Conservation (phyloP, 2,113 vertebrate genomes). For the Chionis minor region DNA sequence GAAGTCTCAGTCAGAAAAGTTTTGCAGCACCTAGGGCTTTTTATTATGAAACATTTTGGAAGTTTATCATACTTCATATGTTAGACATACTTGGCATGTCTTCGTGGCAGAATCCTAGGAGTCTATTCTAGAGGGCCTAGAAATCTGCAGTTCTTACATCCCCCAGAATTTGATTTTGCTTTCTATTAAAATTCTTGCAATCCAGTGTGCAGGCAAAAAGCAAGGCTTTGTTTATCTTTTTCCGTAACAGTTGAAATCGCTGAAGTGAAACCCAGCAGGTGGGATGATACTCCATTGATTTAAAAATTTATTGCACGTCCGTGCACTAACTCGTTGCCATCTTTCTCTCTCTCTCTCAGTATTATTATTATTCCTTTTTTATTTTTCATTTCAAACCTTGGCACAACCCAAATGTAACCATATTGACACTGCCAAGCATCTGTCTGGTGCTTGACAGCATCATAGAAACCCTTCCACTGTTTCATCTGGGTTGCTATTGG, state of each 20-base stretch:
- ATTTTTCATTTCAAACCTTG: constrained; percentile 38
- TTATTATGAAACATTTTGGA: background rate
- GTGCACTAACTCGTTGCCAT: background rate
- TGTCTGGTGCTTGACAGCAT: constrained; percentile 65
- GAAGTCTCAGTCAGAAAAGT: background rate
- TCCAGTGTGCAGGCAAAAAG: background rate
- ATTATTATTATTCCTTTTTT: background rate
- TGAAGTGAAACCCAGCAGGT: background rate
- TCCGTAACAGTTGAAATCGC: background rate
- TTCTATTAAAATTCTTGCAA: background rate
- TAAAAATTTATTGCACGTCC: background rate
- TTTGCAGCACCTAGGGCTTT: background rate
- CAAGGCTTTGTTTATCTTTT: background rate
- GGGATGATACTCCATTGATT: background rate
- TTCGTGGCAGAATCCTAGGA: background rate
- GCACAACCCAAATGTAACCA: background rate
- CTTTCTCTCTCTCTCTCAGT: background rate
- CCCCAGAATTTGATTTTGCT: background rate
- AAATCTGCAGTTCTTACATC: background rate
- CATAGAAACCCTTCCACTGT: constrained; percentile 41
- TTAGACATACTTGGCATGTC: background rate
- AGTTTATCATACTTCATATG: background rate
- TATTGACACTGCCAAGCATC: constrained; percentile 52
- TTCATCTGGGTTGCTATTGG: constrained; percentile 64
- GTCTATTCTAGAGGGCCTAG: background rate